These are phyloP conservation scores for Tetrao urogallus DNA, from an alignment of 2,113 vertebrate genomes.

Conservation along the genomic window DNA sequence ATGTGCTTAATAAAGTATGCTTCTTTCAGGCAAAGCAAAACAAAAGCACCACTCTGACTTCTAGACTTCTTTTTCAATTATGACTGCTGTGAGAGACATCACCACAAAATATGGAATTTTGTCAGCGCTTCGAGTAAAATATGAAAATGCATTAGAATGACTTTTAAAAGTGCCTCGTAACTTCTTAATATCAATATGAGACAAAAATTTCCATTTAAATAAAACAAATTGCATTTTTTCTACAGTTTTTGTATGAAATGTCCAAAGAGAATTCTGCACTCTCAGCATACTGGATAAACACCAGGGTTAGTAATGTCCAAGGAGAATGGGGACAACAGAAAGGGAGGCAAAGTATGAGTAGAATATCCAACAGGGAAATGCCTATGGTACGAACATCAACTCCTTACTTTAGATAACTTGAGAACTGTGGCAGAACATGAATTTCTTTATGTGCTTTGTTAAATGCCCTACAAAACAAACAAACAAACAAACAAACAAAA, in stretches of 20 bases:
- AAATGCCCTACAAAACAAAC: not conserved
- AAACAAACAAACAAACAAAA: not conserved
- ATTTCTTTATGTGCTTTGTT: not conserved
- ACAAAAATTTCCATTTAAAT: not conserved
- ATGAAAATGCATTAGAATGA: not conserved
- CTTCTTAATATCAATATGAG: not conserved
- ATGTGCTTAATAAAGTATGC: not conserved
- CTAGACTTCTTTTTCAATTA: slow-evolving; percentile 16
- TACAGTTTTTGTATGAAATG: not conserved
- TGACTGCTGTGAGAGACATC: not conserved
- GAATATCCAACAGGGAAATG: not conserved
- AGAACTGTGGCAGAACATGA: not conserved
- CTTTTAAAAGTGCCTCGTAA: not conserved
- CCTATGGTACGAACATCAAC: not conserved
- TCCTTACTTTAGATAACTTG: not conserved
- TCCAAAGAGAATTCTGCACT: not conserved
- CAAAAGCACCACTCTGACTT: not conserved
- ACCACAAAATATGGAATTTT: not conserved
- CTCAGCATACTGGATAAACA: not conserved
- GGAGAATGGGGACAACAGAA: not conserved
- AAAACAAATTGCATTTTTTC: not conserved
- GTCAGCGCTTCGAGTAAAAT: not conserved
- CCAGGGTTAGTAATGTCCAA: not conserved
- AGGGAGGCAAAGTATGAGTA: not conserved
- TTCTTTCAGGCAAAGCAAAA: not conserved